Evolutionary conservation across 2,797 vertebrate genomes (phyloP).

Genomic region (Parauchenoglanis ngamensis): DNA sequence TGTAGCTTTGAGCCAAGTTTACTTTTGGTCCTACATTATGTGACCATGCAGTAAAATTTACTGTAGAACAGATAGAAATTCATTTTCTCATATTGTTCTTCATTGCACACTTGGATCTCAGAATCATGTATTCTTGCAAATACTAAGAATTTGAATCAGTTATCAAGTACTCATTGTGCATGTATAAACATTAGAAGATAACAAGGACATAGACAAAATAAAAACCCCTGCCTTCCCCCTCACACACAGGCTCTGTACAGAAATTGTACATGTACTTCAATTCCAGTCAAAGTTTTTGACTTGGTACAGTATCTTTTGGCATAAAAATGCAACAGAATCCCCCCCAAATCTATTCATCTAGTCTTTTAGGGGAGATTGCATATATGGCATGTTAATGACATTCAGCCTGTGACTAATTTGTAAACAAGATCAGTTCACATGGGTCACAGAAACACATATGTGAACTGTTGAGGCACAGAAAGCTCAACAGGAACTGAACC

Average conservation of each 20-base stretch:
- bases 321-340: background rate
- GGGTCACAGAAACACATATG: background rate
- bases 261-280: background rate
- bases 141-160: background rate
- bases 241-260: background rate
- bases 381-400: background rate
- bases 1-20: no score
- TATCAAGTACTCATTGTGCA: background rate
- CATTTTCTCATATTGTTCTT: background rate
- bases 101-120: background rate
- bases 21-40: background rate
- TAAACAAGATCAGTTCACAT: background rate
- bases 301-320: background rate
- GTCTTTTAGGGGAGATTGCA: background rate
- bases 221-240: background rate
- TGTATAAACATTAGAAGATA: background rate
- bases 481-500: background rate
- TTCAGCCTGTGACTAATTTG: background rate
- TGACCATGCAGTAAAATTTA: background rate
- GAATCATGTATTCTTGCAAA: background rate
- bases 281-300: background rate
- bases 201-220: background rate
- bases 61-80: background rate
- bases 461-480: background rate
- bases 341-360: background rate